Evolutionary conservation across 2,888 invertebrate genomes (phyloP).

Genomic region (Leuctra nigra): DNA sequence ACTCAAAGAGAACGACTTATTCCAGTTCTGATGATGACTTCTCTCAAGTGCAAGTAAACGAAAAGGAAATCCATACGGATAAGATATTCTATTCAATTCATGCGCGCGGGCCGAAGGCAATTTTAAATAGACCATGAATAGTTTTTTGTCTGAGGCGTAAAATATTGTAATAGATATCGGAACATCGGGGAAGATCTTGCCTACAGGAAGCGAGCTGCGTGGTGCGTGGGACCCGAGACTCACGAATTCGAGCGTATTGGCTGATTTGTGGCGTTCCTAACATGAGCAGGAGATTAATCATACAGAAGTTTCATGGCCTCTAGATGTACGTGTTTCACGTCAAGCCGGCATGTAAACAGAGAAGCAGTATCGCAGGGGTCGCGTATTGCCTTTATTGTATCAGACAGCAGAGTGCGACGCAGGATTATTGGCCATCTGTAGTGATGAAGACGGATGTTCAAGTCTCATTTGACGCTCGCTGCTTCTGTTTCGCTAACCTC

Average conservation of each 20-base stretch:
- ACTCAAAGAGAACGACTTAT: constrained; percentile 7
- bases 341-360: no score
- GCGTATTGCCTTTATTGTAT: no score
- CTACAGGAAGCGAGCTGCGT: no score
- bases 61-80: constrained; percentile 14
- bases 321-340: no score
- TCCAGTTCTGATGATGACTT: constrained; percentile 9
- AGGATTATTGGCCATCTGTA: not conserved
- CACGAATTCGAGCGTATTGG: no score
- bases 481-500: constrained; percentile 1
- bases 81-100: constrained; percentile 16
- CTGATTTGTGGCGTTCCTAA: no score
- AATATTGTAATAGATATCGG: no score
- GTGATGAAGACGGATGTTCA: constrained; percentile 8
- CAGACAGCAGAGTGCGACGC: not conserved
- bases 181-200: no score
- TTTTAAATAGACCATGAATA: constrained; percentile 16
- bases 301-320: no score
- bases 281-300: no score
- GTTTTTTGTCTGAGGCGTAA: not conserved
- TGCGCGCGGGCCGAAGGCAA: not conserved
- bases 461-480: not conserved
- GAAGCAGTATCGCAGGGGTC: no score
- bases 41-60: constrained; percentile 4
- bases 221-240: no score